Percentiles rank a stretch among this genome's conserved stretches.
Evolutionary conservation across 2,888 invertebrate species (phyloP).

Genomic region (Drosophila birchii): DNA sequence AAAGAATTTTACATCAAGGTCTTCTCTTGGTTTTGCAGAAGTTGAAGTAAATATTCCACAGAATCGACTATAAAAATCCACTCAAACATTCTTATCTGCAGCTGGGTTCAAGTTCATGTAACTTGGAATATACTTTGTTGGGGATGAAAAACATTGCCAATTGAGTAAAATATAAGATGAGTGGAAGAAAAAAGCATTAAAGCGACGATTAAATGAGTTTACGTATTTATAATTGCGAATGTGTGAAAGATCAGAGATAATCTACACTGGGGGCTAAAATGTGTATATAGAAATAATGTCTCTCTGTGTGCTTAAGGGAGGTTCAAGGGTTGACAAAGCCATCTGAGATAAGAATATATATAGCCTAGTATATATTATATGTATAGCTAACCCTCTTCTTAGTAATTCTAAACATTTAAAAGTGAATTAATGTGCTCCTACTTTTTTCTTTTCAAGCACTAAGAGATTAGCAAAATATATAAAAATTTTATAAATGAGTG

Average conservation of each 20-base stretch:
- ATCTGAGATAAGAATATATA: constrained; percentile 7
- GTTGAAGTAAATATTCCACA: neutral
- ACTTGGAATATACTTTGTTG: constrained; percentile 2
- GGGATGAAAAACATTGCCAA: constrained; percentile 13
- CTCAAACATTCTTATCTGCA: constrained; percentile 19
- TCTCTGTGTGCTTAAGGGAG: constrained; percentile 1
- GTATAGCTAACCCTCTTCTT: neutral
- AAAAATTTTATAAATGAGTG: neutral
- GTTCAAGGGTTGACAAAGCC: constrained; percentile 7
- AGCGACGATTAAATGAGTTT: constrained; percentile 29
- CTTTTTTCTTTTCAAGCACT: neutral
- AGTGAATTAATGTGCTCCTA: neutral
- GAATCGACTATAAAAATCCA: neutral
- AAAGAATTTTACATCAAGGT: neutral
- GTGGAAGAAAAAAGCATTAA: constrained; percentile 17
- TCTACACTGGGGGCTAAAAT: constrained; percentile 11
- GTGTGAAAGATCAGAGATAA: constrained; percentile 45
- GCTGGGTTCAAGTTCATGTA: constrained; percentile 32
- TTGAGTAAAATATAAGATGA: constrained; percentile 25
- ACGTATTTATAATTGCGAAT: constrained; percentile 16
- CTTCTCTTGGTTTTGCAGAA: neutral
- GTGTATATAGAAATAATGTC: neutral
- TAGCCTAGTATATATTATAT: neutral
- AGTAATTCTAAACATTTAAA: constrained; percentile 1
- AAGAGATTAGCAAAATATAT: neutral